A percentile compares a stretch with the other conserved stretches of the same genome.
phyloP scores from a whole-genome alignment of 2,888 invertebrate genomes.

The Cantharis lateralis region DNA sequence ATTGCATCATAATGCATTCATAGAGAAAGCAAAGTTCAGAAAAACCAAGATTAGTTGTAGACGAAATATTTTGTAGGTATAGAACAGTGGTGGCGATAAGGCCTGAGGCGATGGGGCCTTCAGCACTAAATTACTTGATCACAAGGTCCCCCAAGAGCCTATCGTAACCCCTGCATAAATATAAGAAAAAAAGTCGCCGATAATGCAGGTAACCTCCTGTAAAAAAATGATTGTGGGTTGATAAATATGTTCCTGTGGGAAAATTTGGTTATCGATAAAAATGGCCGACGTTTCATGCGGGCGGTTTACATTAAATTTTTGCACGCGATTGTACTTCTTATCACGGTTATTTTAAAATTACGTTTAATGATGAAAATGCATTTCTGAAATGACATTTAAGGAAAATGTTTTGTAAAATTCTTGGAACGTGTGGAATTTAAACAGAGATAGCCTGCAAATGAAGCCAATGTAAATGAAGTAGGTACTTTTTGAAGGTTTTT shows the following conservation, averaged over 20 bases:
- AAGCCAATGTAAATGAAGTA: neutral
- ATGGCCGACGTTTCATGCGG: neutral
- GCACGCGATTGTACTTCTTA: neutral
- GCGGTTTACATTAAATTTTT: neutral
- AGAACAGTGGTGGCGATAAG: too few relatives aligned
- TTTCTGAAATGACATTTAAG: neutral
- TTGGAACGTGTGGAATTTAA: neutral
- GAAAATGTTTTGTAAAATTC: neutral
- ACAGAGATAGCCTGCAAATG: neutral
- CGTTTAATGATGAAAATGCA: neutral
- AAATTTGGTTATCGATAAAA: too few relatives aligned
- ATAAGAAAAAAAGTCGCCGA: too few relatives aligned
- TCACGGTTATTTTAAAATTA: neutral
- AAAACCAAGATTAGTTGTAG: neutral
- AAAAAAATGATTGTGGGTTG: neutral
- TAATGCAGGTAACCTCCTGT: neutral
- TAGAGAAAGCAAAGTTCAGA: neutral
- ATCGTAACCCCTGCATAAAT: too few relatives aligned
- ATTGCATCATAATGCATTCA: neutral
- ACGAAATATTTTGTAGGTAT: neutral
- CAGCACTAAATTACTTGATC: too few relatives aligned
- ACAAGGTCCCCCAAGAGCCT: too few relatives aligned
- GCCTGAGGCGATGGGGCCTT: too few relatives aligned
- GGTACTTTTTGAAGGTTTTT: neutral
- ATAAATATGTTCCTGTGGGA: neutral